phyloP scores from a whole-genome alignment of 2,888 invertebrate species.

The Osedax fenrisi region DNA sequence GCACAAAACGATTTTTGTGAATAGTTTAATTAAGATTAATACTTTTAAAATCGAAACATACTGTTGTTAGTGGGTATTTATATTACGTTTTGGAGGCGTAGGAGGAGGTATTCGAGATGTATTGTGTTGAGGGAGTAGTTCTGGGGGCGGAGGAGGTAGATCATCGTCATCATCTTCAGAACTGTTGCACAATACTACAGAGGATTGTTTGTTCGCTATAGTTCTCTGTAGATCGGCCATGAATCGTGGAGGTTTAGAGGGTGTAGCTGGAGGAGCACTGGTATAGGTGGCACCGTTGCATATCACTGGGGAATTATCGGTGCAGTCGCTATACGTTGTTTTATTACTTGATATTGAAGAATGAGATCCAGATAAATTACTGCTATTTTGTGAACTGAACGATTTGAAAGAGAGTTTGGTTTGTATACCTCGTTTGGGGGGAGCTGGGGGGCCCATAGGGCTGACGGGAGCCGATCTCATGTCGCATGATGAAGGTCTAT shows the following conservation, averaged over 20 bases:
- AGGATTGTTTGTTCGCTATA: constrained; percentile 33
- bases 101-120: constrained; percentile 23
- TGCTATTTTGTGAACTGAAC: constrained; percentile 15
- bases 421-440: constrained; percentile 28
- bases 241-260: constrained; percentile 3
- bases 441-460: constrained; percentile 28
- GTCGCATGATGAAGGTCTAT: not conserved
- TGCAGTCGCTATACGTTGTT: not conserved
- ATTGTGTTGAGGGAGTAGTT: constrained; percentile 26
- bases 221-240: constrained; percentile 33
- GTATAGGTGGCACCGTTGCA: not conserved
- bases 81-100: constrained; percentile 30
- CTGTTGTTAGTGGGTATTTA: constrained; percentile 13
- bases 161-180: constrained; percentile 15
- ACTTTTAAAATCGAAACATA: too few relatives aligned
- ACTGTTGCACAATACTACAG: constrained; percentile 8
- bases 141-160: constrained; percentile 32
- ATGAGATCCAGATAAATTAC: not conserved
- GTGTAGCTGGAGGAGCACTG: not conserved
- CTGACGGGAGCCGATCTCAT: not conserved
- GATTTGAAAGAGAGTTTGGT: constrained; percentile 30
- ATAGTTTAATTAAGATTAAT: too few relatives aligned
- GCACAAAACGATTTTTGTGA: too few relatives aligned
- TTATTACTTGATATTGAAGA: not conserved
- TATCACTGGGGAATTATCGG: not conserved